Base-by-base conservation (phyloP, 2,888 invertebrate genomes). In the Drosophila recens region DNA sequence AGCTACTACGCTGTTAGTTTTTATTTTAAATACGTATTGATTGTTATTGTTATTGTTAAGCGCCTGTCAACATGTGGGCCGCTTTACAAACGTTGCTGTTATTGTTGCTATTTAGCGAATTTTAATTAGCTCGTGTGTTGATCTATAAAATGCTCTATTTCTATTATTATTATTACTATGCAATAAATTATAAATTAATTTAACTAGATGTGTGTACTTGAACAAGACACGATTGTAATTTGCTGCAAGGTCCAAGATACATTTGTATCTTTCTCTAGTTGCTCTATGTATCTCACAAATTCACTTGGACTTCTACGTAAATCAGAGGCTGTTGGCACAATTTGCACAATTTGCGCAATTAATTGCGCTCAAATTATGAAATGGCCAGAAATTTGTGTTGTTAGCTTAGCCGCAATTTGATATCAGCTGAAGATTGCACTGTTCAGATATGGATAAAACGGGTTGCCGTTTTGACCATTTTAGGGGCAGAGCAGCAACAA, bases 311-410 rank as follows among this genome's bases (percentile, higher is more conserved):
- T 20, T 75, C 15, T 15, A 59, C 62, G 72, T 88, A 84, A 88
- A 83, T 85, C 85, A 76, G 53, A 57, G 78, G 11, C 67, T 52
- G 56, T 52, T 72, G 82, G 48, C 72, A 72, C 72, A 82, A 80
- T 84, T 87, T 82, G 33, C 76, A 69, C 73, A 83, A 81, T 85
- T 89, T 86, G 82, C 79, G 81, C 82, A 83, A 83, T 83, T 87
- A 87, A 83, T 76, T 75, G 76, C 67, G 71, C 70, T 48, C 65
- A 77, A 85, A 79, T 83, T 79, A 79, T 77, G 67, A 83, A 71
- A 76, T 72, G 49, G 67, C 74, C 71, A 82, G 58, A 64, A 80
- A 74, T 66, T 56, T 54, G 23, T 56, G 40, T 38, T 52, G 27
- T 67, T 65, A 38, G 54, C 45, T 63, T 38, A 36, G 51, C 45